Evolutionary conservation across 2,797 vertebrate genomes (phyloP).

Genomic region (Enteromius unitaeniatus): DNA sequence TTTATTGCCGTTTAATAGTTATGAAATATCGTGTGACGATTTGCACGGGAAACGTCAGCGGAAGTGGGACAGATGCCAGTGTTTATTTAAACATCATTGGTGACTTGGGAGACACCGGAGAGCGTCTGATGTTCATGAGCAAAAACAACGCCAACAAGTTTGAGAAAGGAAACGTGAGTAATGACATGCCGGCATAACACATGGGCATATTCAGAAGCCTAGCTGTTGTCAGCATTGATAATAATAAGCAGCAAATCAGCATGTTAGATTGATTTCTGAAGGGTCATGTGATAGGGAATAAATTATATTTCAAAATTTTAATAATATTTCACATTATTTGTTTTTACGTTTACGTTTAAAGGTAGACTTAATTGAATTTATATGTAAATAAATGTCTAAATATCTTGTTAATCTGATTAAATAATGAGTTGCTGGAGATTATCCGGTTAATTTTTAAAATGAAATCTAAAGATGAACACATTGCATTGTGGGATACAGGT

Average conservation of each 20-base stretch:
- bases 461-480: neutral
- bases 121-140: slow-evolving; percentile 89
- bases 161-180: slow-evolving; percentile 93
- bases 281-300: neutral
- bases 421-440: neutral
- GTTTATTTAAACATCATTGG: slow-evolving; percentile 91
- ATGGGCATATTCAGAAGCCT: neutral
- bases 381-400: neutral
- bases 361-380: neutral
- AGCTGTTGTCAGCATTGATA: neutral
- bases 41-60: slow-evolving; percentile 87
- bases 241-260: neutral
- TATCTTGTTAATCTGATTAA: neutral
- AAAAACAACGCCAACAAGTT: slow-evolving; percentile 95
- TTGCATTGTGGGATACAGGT: neutral
- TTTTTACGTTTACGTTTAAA: neutral
- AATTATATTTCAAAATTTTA: neutral
- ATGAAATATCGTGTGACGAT: slow-evolving; percentile 91
- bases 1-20: slow-evolving; percentile 77
- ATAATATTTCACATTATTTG: neutral
- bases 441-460: neutral
- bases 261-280: neutral
- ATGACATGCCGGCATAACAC: neutral
- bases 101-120: slow-evolving; percentile 91
- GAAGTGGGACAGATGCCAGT: slow-evolving; percentile 91